Evolutionary conservation across 2,797 vertebrate genomes (phyloP), one percentile per base, ranked within the genome.

Genomic region (Enteromius paludinosus): DNA sequence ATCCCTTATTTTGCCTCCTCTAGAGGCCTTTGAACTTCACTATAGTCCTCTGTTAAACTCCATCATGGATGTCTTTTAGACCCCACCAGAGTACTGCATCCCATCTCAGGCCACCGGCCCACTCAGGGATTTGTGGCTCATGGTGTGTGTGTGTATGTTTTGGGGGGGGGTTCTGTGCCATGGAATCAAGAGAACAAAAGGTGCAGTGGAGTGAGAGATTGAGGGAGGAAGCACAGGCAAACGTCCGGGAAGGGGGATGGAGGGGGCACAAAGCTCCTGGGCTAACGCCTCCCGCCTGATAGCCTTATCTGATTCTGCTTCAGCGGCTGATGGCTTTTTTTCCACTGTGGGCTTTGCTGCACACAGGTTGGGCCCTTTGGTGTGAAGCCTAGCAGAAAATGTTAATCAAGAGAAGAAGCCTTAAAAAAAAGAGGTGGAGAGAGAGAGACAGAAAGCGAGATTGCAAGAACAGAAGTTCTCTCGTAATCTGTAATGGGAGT

Each of bases 131-230:
- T 83, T 77, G 73, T 68, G 38, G 65, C 35, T 59, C 35, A 18
- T 43, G 33, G 69, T 79, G 69, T 72, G 85, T 81, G 77, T 74
- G 74, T 69, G 91, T 92, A 91, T 90, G 43, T 92, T 91, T 93
- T 93, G 2, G 35, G 41, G 41, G 43, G 93, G 94, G 93, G 93
- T 88, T 85, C 91, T 92, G 95, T 91, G 93, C 91, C 92, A 92
- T 95, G 95, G 96, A 97, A 95, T 95, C 92, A 94, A 87, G 88
- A 64, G 88, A 92, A 99, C 97, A 99, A 99, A 98, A 97, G 97
- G 93, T 96, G 95, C 96, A 90, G 92, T 96, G 96, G 94, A 97
- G 95, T 99, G 97, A 96, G 95, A 97, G 97, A 97, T 96, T 94
- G 95, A 96, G 95, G 95, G 94, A 94, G 93, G 94, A 93, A 90